phyloP scores from a whole-genome alignment of 2,888 invertebrate genomes.

The Mongoloraphidia duomilia region DNA sequence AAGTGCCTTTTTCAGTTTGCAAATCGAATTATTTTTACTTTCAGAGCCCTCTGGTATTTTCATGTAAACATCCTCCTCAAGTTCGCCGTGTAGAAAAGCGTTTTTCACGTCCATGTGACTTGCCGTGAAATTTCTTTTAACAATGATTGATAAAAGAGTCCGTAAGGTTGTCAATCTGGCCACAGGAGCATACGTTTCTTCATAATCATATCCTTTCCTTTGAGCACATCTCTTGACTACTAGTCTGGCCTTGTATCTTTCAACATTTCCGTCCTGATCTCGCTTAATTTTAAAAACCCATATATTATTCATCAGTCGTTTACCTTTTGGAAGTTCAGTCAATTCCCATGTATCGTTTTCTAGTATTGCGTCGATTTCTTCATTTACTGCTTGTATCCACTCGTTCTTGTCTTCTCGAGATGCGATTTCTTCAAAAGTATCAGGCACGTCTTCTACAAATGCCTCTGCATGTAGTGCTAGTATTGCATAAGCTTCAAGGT shows the following conservation, averaged over 20 bases:
- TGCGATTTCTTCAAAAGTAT: conserved; percentile 3
- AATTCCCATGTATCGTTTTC: too few species aligned
- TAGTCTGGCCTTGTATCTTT: conserved; percentile 17
- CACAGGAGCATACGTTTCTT: conserved; percentile 20
- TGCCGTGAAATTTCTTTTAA: conserved; percentile 10
- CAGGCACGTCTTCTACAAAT: conserved; percentile 9
- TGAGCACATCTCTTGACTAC: conserved; percentile 17
- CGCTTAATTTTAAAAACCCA: conserved; percentile 16
- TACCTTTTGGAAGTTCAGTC: background rate
- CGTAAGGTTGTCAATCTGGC: conserved; percentile 16
- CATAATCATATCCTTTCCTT: conserved; percentile 16
- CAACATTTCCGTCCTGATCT: conserved; percentile 11
- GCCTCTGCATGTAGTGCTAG: conserved; percentile 8
- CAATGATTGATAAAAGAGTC: conserved; percentile 11
- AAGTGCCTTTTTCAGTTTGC: conserved; percentile 17
- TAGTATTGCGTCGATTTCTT: conserved; percentile 10
- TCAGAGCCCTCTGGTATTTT: conserved; percentile 14
- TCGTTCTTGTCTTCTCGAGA: conserved; percentile 4
- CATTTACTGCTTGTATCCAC: conserved; percentile 12
- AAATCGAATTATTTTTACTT: conserved; percentile 12
- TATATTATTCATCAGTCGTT: conserved; percentile 7
- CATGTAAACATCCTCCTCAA: conserved; percentile 19
- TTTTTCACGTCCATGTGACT: conserved; percentile 19
- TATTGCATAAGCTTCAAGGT: conserved; percentile 3
- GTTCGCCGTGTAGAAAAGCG: conserved; percentile 19